Evolutionary conservation across 2,113 vertebrate genomes (phyloP), one percentile per base, ranked within the genome.

Genomic region (Gnathochromis pfefferi): DNA sequence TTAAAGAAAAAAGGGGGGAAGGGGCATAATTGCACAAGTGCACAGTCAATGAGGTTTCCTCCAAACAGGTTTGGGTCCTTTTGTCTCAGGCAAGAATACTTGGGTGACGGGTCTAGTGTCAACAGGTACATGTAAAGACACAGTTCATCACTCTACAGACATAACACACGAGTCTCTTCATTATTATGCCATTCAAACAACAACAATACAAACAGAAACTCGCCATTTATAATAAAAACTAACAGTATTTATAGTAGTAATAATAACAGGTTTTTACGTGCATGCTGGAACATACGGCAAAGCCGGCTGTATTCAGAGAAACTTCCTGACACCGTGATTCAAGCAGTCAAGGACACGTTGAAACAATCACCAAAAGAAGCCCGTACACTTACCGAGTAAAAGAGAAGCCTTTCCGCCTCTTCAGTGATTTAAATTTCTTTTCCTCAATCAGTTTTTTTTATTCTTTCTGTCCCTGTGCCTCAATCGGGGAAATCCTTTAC

Each of bases 61-160:
- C 81, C 80, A 92, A 94, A 95, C 90, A 88, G 90, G 92, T 93
- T 92, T 93, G 83, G 87, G 78, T 53, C 57, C 84, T 89, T 85
- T 87, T 83, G 65, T 87, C 58, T 84, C 33, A 53, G 14, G 9
- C 10, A 60, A 26, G 26, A 81, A 51, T 21, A 79, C 70, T 42
- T 86, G 23, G 63, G 80, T 87, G 86, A 55, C 12, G 28, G 88
- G 92, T 91, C 84, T 73, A 60, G 82, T 54, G 82, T 85, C 92
- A 95, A 95, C 92, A 94, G 90, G 90, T 93, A 93, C 87, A 88
- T 90, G 85, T 84, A 51, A 89, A 88, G 85, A 90, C 81, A 91
- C 40, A 68, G 85, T 84, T 84, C 40, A 54, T 51, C 47, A 51
- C 7, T 16, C n/a, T 16, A 21, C 31, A 70, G 38, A 87, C 68